Percentiles rank a stretch among this genome's conserved stretches.
Evolutionary conservation across 2,797 vertebrate species (phyloP).

Genomic region (Borostomias antarcticus): DNA sequence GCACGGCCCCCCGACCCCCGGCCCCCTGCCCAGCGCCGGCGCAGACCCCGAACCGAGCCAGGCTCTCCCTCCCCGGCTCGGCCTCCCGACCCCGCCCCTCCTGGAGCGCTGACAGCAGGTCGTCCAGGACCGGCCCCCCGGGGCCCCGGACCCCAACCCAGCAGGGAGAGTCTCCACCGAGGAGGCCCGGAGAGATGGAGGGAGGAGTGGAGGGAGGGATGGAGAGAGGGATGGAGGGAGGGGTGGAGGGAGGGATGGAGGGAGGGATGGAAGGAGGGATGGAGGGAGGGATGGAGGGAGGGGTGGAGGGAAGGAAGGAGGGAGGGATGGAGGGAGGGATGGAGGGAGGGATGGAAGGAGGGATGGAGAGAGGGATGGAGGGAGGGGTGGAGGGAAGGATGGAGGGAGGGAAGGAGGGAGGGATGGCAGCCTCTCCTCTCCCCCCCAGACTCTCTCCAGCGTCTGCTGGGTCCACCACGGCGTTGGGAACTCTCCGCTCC

Average conservation of each 20-base stretch:
- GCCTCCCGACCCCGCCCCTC: slow-evolving; percentile 30
- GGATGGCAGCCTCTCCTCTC: not conserved
- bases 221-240: slow-evolving; percentile 32
- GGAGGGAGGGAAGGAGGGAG: not conserved
- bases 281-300: too few species aligned
- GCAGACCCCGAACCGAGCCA: slow-evolving; percentile 67
- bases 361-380: too few species aligned
- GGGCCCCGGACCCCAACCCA: not conserved
- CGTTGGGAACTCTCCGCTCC: too few species aligned
- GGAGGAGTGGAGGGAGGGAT: not conserved
- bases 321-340: too few species aligned
- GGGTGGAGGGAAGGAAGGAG: too few species aligned
- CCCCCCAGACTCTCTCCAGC: slow-evolving; percentile 3
- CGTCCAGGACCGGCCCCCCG: slow-evolving; percentile 32
- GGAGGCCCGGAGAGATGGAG: not conserved
- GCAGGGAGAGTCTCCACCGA: not conserved
- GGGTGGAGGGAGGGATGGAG: not conserved
- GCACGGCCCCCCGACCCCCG: not conserved
- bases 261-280: too few species aligned
- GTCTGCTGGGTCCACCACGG: slow-evolving; percentile 4
- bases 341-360: too few species aligned
- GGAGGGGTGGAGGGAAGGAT: too few species aligned
- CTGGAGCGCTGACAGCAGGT: slow-evolving; percentile 51
- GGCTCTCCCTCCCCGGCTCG: slow-evolving; percentile 34
- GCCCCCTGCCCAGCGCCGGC: not conserved